Percentiles rank a stretch among this genome's conserved stretches.
phyloP scores from a whole-genome alignment of 1,140 invertebrate species.

The Tetranychus urticae region DNA sequence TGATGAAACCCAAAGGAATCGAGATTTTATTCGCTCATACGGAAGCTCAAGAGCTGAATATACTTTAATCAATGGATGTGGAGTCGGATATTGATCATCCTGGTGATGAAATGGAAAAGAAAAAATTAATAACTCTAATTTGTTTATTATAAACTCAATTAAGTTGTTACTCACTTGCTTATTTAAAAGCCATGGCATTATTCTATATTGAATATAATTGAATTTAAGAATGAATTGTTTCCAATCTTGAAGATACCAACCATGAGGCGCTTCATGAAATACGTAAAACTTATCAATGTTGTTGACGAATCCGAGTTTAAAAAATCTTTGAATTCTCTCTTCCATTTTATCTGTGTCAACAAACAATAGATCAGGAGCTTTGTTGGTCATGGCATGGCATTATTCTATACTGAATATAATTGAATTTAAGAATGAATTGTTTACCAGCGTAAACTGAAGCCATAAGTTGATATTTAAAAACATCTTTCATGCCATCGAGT shows the following conservation, averaged over 20 bases:
- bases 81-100: not conserved
- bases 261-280: not conserved
- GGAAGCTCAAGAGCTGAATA: not conserved
- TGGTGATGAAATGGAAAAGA: not conserved
- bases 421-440: too few species aligned
- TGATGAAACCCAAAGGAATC: not conserved
- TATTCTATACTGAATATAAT: too few species aligned
- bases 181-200: not conserved
- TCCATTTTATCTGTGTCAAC: not conserved
- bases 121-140: not conserved
- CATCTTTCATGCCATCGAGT: conserved; percentile 43
- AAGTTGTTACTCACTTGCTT: not conserved
- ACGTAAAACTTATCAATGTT: not conserved
- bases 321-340: not conserved
- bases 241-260: not conserved
- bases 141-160: not conserved
- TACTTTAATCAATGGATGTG: not conserved
- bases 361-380: not conserved
- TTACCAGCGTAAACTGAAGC: conserved; percentile 56
- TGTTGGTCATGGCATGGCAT: not conserved
- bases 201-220: not conserved
- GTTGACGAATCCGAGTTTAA: not conserved
- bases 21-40: not conserved
- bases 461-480: conserved; percentile 78
- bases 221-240: not conserved